Evolutionary conservation across 2,797 vertebrate species (phyloP).

Genomic region (Pangasius krempfi): DNA sequence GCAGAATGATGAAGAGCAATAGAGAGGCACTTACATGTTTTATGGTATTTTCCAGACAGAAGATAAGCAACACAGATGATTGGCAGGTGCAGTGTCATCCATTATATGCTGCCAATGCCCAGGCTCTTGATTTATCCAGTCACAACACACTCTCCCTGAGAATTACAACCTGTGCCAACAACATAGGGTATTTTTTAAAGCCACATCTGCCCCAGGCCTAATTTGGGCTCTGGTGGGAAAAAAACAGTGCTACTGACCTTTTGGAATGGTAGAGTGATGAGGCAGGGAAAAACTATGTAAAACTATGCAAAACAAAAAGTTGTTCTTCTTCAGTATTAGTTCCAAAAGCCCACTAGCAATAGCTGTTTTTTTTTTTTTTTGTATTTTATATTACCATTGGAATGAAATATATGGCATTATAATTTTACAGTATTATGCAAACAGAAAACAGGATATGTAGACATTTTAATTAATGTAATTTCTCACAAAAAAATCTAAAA

Average conservation of each 20-base stretch:
- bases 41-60: not conserved
- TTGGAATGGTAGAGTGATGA: not conserved
- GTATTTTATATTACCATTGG: not conserved
- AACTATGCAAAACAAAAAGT: not conserved
- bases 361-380: not conserved
- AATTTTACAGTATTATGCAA: not conserved
- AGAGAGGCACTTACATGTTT: not conserved
- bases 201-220: not conserved
- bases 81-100: conserved; percentile 33
- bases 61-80: conserved; percentile 35
- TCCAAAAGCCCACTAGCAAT: not conserved
- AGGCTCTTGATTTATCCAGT: conserved; percentile 19
- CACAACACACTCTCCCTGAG: not conserved
- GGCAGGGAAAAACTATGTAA: not conserved
- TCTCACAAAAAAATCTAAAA: not conserved
- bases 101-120: conserved; percentile 27
- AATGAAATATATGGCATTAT: not conserved
- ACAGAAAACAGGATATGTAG: not conserved
- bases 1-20: not conserved
- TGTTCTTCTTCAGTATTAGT: not conserved
- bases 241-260: not conserved
- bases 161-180: conserved; percentile 25
- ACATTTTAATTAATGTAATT: not conserved
- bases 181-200: conserved; percentile 31
- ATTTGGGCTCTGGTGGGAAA: not conserved